Evolutionary conservation across 2,888 invertebrate genomes (phyloP).

Genomic region (Reticulitermes lucifugus): DNA sequence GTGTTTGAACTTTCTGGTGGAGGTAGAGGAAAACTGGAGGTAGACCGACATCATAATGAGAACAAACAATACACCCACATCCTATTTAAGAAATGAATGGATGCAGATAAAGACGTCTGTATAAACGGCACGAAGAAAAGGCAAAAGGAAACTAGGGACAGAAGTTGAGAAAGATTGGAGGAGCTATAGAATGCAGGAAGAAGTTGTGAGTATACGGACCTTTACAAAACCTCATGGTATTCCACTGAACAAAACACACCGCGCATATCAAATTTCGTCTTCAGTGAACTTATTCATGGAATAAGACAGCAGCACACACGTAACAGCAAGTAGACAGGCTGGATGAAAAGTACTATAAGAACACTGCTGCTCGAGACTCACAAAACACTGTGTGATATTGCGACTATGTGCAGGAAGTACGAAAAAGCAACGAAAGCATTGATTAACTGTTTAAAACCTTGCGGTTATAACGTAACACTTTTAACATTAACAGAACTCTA

Average conservation of each 20-base stretch:
- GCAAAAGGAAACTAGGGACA: background rate
- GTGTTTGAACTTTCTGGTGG: background rate
- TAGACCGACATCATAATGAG: slow-evolving; percentile 7
- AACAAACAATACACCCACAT: slow-evolving; percentile 33
- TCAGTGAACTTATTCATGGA: slow-evolving; percentile 36
- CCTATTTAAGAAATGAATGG: slow-evolving; percentile 32
- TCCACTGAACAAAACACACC: slow-evolving; percentile 36
- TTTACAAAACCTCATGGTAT: background rate
- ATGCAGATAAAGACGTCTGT: background rate
- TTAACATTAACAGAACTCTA: too few relatives aligned
- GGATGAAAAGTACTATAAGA: background rate
- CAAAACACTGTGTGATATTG: too few relatives aligned
- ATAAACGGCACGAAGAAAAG: background rate
- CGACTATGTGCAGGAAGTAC: too few relatives aligned
- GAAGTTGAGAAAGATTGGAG: background rate
- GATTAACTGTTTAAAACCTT: too few relatives aligned
- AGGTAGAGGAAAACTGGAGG: background rate
- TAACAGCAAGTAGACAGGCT: background rate
- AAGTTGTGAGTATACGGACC: background rate
- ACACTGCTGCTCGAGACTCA: too few relatives aligned
- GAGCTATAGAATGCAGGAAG: background rate
- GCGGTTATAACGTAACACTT: too few relatives aligned
- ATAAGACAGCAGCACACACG: background rate
- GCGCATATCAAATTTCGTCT: slow-evolving; percentile 43
- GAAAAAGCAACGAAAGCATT: too few relatives aligned